These are phyloP conservation scores for Kryptolebias marmoratus DNA, from an alignment of 2,113 vertebrate genomes.

Conservation along the genomic window DNA sequence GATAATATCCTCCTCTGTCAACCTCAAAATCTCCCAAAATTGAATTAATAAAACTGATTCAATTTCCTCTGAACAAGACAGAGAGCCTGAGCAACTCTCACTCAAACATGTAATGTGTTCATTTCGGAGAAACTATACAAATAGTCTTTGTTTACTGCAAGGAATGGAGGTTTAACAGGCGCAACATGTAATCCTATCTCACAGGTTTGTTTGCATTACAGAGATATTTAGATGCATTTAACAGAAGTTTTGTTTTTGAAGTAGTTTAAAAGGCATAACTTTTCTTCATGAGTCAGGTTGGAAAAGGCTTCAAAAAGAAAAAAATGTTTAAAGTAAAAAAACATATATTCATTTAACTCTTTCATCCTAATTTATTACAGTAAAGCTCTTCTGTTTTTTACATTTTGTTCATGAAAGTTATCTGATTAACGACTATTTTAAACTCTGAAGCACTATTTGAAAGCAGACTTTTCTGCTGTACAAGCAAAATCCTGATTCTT, in stretches of 20 bases:
- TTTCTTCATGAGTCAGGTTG: not conserved
- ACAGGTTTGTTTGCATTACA: not conserved
- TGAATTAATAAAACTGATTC: slow-evolving; percentile 71
- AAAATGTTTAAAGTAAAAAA: not conserved
- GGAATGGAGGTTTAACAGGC: slow-evolving; percentile 1
- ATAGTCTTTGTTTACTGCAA: slow-evolving; percentile 14
- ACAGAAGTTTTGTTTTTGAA: not conserved
- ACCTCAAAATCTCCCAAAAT: slow-evolving; percentile 60
- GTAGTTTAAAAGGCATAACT: not conserved
- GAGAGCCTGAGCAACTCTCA: slow-evolving; percentile 31
- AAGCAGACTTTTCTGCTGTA: not conserved
- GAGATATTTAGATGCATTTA: not conserved
- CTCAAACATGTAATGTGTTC: slow-evolving; percentile 37
- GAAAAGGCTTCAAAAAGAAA: slow-evolving; percentile 1
- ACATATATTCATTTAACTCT: no score
- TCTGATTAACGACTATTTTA: no score
- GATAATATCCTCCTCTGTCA: slow-evolving; percentile 72
- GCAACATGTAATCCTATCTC: not conserved
- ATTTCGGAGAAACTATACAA: slow-evolving; percentile 14
- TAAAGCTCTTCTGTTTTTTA: not conserved
- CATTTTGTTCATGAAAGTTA: no score
- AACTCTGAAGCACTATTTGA: not conserved
- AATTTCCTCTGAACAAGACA: slow-evolving; percentile 67
- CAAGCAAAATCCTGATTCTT: not conserved
- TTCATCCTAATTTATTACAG: no score